phyloP scores from a whole-genome alignment of 1,140 invertebrate species.

The Camponotus floridanus region DNA sequence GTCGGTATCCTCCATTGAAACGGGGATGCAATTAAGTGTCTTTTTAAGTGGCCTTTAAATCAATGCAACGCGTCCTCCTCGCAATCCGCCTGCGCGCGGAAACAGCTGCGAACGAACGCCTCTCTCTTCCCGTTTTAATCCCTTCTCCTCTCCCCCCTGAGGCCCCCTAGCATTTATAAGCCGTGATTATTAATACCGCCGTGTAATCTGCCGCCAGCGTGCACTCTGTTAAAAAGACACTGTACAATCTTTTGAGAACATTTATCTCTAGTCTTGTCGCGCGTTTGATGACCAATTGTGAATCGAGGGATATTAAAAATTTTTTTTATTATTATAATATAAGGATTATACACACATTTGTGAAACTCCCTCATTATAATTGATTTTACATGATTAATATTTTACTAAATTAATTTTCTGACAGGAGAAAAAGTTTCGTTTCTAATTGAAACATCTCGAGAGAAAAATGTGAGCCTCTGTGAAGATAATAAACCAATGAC shows the following conservation, averaged over 20 bases:
- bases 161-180: not conserved
- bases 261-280: not conserved
- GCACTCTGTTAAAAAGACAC: slow-evolving; percentile 21
- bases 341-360: not conserved
- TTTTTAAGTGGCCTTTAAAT: slow-evolving; percentile 66
- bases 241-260: slow-evolving; percentile 3
- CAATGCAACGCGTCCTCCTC: slow-evolving; percentile 51
- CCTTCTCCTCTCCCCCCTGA: too few relatives aligned
- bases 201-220: slow-evolving; percentile 7
- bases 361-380: not conserved
- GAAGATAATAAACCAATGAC: slow-evolving; percentile 35
- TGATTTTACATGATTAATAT: not conserved
- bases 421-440: not conserved
- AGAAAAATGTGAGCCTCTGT: not conserved
- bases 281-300: not conserved
- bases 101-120: slow-evolving; percentile 35
- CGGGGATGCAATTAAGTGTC: slow-evolving; percentile 67
- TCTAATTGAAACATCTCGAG: not conserved
- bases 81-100: slow-evolving; percentile 32
- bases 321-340: not conserved
- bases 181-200: slow-evolving; percentile 45
- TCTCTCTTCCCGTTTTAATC: not conserved
- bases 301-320: not conserved
- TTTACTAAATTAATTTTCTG: not conserved
- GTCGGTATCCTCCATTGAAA: slow-evolving; percentile 59